These are phyloP conservation scores for Microplitis mediator DNA, from an alignment of 1,140 invertebrate genomes.

Conservation along the genomic window DNA sequence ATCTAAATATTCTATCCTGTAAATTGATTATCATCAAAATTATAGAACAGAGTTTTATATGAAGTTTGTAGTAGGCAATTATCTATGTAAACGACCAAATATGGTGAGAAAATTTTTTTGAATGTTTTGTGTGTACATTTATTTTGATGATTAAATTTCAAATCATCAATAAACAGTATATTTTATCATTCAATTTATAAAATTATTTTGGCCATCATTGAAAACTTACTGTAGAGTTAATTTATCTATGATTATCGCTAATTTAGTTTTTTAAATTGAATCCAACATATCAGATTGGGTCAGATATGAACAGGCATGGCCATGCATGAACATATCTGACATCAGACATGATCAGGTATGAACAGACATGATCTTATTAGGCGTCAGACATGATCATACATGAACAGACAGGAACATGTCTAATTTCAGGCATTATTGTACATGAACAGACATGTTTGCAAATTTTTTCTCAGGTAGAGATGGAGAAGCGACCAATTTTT, in stretches of 20 bases:
- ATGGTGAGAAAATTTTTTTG: not conserved
- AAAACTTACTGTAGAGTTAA: not conserved
- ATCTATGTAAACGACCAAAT: not conserved
- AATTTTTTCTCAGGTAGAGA: no score
- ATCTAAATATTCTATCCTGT: no score
- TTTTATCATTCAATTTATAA: not conserved
- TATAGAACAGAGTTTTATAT: no score
- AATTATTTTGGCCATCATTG: not conserved
- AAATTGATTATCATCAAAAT: no score
- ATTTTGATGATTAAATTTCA: no score
- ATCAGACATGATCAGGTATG: not conserved
- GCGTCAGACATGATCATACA: not conserved
- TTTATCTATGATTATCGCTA: not conserved
- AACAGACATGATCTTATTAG: no score
- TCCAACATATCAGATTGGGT: not conserved
- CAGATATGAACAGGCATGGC: not conserved
- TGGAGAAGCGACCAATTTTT: no score
- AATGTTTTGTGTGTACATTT: not conserved
- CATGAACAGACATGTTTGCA: no score
- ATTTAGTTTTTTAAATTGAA: not conserved
- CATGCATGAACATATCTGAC: not conserved
- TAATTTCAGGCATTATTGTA: not conserved
- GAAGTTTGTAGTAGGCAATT: not conserved
- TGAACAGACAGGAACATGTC: no score
- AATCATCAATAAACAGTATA: not conserved